Percentiles rank a stretch among this genome's conserved stretches.
phyloP scores from a whole-genome alignment of 2,888 invertebrate genomes.

The Agrotis segetum region DNA sequence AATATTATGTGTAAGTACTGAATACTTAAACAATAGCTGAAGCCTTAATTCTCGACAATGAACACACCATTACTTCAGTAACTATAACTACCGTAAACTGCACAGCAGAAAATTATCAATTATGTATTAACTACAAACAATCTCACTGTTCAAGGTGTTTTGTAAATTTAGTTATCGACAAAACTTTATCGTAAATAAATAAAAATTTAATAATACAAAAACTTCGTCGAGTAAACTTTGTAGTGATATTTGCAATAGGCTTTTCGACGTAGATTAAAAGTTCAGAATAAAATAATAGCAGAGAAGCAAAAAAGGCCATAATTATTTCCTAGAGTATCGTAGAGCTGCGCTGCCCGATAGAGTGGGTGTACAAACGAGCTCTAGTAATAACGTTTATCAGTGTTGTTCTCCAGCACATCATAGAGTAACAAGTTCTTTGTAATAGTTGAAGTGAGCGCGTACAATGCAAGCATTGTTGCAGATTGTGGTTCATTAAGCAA shows the following conservation, averaged over 20 bases:
- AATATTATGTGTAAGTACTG: no score
- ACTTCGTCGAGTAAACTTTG: constrained; percentile 43
- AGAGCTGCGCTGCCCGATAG: constrained; percentile 5
- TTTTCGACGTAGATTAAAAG: constrained; percentile 24
- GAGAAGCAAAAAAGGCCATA: not conserved
- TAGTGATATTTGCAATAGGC: constrained; percentile 6
- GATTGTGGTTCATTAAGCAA: constrained; percentile 23
- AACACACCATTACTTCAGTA: not conserved
- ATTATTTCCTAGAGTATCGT: constrained; percentile 9
- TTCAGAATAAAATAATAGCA: not conserved
- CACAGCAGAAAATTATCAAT: not conserved
- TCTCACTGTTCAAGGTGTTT: constrained; percentile 18
- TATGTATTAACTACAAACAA: constrained; percentile 2
- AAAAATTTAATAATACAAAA: constrained; percentile 68
- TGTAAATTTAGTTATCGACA: constrained; percentile 14
- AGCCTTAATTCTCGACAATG: not conserved
- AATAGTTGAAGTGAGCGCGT: constrained; percentile 7
- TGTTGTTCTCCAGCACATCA: constrained; percentile 23
- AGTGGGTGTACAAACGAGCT: constrained; percentile 10
- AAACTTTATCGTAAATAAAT: constrained; percentile 67
- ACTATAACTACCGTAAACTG: not conserved
- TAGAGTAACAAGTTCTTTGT: not conserved
- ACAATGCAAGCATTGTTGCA: constrained; percentile 15
- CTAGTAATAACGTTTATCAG: constrained; percentile 23
- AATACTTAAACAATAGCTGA: no score